Base-by-base conservation (phyloP, 2,113 vertebrate species). In the Hippocampus abdominalis region DNA sequence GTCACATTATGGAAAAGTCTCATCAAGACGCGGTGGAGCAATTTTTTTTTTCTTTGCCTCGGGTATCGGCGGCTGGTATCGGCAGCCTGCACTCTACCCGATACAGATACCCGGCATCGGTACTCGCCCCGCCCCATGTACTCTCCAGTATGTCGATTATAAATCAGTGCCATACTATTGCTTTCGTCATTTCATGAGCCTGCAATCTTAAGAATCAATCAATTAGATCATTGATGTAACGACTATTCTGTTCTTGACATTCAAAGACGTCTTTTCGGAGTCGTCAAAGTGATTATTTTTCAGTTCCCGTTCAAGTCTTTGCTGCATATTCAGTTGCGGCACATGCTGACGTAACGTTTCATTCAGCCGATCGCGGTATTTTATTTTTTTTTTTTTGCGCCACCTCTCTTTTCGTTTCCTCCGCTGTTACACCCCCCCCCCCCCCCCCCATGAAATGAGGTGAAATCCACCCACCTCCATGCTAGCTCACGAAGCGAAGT, bases 401-500 rank as follows among this genome's bases (percentile, higher is more conserved):
- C 61, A n/a, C 39, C 51, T 64, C 64, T 23, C 23, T 42, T 48
- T 68, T 51, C 54, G 21, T 27, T 10, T 32, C n/a, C 32, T 2
- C 23, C 12, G 2, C 67, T 62, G 3, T 36, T 2, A 66, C 67
- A 16, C 21, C 21, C 69, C 20, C 44, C 68, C 68, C 67, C 20
- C 21, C 21, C 69, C 20, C 44, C 68, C 56, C 57, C 59, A 56
- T 64, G 54, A 44, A 69, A 72, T 25, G 16, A 69, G 60, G 68
- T 70, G 53, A 73, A 61, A 83, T 81, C 66, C 66, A 64, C 49
- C 59, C 80, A 82, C 60, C 36, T 18, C 6, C n/a, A 46, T 51
- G 23, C 66, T 46, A 46, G 60, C 3, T 7, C 53, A 42, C 32
- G 51, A 53, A 21, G 8, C n/a, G 51, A 53, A 21, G 8, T 9